These are phyloP conservation scores for Ricordea florida DNA, from an alignment of 92 coral and sea anemone species.

Conservation along the genomic window DNA sequence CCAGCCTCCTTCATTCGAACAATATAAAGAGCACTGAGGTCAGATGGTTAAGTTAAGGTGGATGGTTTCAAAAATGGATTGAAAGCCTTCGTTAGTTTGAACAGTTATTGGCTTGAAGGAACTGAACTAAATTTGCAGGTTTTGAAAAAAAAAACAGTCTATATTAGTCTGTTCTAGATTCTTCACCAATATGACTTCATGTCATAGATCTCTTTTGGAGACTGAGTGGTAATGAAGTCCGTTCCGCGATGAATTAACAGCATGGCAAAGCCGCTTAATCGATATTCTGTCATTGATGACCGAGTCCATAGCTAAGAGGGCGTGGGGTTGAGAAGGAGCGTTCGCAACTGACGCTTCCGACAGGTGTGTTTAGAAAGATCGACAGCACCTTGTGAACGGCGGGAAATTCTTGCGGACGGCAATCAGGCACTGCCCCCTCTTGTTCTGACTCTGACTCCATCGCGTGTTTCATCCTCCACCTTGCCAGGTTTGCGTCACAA, in stretches of 20 bases:
- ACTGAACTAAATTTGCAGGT: constrained; percentile 21
- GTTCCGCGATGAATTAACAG: constrained; percentile 8
- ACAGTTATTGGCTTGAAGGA: constrained; percentile 20
- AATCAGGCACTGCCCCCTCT: constrained; percentile 7
- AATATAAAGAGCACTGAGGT: too few relatives aligned
- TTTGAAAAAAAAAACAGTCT: constrained; percentile 13
- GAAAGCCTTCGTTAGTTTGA: constrained; percentile 33
- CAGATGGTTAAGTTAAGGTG: too few relatives aligned
- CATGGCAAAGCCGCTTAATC: constrained; percentile 19
- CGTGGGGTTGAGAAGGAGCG: constrained; percentile 8
- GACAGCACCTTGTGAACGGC: constrained; percentile 18
- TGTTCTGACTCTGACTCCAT: neutral
- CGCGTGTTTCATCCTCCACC: neutral
- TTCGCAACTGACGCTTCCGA: neutral
- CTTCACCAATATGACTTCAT: constrained; percentile 5
- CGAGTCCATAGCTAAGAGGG: neutral
- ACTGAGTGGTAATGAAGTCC: too few relatives aligned
- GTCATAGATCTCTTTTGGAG: too few relatives aligned
- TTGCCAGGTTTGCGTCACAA: neutral
- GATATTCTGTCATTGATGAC: neutral
- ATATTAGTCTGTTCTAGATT: constrained; percentile 11
- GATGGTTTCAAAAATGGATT: constrained; percentile 36
- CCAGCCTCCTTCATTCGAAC: too few relatives aligned
- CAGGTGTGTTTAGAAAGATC: constrained; percentile 10
- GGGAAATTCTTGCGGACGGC: constrained; percentile 17